These are phyloP conservation scores for Episyrphus balteatus DNA, from an alignment of 1,140 invertebrate species.

Conservation along the genomic window DNA sequence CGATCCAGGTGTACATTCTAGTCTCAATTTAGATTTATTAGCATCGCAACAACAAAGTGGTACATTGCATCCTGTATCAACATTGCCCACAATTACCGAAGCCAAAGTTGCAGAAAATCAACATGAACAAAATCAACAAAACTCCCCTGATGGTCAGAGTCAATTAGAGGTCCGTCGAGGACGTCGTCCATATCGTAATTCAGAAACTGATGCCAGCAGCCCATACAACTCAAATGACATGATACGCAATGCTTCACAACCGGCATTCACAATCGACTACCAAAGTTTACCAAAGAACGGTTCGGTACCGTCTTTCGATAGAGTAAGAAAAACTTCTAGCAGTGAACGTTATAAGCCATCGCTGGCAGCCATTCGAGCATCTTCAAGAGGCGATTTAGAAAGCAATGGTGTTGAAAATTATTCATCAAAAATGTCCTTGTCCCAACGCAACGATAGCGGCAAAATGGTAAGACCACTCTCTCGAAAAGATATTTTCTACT, in stretches of 20 bases:
- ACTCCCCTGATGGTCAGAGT: slow-evolving; percentile 37
- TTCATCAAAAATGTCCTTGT: slow-evolving; percentile 40
- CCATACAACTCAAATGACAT: slow-evolving; percentile 42
- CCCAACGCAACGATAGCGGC: slow-evolving; percentile 22
- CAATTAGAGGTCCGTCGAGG: slow-evolving; percentile 22
- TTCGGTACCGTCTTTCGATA: slow-evolving; percentile 76
- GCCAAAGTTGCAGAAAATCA: slow-evolving; percentile 53
- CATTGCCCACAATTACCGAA: slow-evolving; percentile 77
- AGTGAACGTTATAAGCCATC: slow-evolving; percentile 68
- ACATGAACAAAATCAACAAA: slow-evolving; percentile 8
- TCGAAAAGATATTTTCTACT: slow-evolving; percentile 96
- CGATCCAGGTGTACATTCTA: slow-evolving; percentile 89
- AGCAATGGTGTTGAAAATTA: slow-evolving; percentile 39
- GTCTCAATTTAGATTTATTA: slow-evolving; percentile 72
- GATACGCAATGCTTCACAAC: slow-evolving; percentile 71
- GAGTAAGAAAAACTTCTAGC: slow-evolving; percentile 66
- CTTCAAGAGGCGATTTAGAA: slow-evolving; percentile 50
- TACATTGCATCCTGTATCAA: slow-evolving; percentile 55
- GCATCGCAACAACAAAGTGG: slow-evolving; percentile 44
- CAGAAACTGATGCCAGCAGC: slow-evolving; percentile 22
- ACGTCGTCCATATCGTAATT: slow-evolving; percentile 26
- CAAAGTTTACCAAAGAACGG: slow-evolving; percentile 74
- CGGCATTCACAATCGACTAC: slow-evolving; percentile 68
- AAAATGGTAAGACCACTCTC: slow-evolving; percentile 81
- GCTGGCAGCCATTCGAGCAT: slow-evolving; percentile 60